Base-by-base conservation (phyloP, 2,888 invertebrate genomes). In the Marasmarcha lunaedactyla region DNA sequence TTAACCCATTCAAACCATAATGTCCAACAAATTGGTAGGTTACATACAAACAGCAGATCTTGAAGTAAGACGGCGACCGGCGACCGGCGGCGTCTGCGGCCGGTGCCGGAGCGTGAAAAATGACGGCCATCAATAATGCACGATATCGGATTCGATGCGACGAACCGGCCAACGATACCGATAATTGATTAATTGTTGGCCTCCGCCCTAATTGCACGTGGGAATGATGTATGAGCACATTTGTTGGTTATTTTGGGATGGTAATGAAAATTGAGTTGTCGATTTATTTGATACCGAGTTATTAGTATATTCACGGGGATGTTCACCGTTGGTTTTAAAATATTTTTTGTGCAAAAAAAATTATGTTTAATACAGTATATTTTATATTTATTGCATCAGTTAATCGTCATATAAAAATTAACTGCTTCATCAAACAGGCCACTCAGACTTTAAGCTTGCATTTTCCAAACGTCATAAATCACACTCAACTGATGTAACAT, bases 91-190 rank as follows among this genome's bases (percentile, higher is more conserved):
- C 49, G 47, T 54, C 50, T 46, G 56, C 20, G 20, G 20, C 51
- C 49, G 48, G 51, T 47, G 55, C 50, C 42, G 48, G 45, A 46
- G 47, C 44, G 52, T 71, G 74, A 74, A 70, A 71, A 73, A 77
- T 66, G 57, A 48, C 50, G 38, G 47, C 59, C 63, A 77, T 76
- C 64, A 67, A 71, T 77, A 70, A 68, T 57, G 44, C 50, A 39
- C 37, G 59, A 54, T 69, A 63, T 60, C 55, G 56, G 49, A 63
- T 60, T 54, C 55, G 49, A 48, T 48, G 51, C 48, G 45, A 50
- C 53, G 46, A 45, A 37, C 47, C 35, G 37, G 13, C 47, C 44
- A 41, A 48, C 50, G 48, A 46, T 58, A 58, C 59, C 54, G 59
- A 63, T 60, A 48, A 52, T 47, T 59, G 59, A 65, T 65, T 55